Conservation (phyloP, 1,140 invertebrate species). For the Euwallacea similis region DNA sequence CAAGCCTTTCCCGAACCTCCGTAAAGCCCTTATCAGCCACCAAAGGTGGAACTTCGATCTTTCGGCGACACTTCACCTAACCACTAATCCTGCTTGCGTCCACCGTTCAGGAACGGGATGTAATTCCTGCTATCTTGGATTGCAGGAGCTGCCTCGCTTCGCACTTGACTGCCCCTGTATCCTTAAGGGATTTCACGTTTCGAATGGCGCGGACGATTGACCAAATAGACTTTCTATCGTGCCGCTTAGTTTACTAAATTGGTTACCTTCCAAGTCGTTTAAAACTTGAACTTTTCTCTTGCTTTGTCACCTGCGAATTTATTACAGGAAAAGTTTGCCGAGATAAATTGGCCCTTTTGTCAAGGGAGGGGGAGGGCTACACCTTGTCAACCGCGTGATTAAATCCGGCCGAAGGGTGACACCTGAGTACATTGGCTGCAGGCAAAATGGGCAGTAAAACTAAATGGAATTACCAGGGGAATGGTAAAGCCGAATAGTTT, state of each 20-base stretch:
- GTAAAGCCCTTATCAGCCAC: constrained; percentile 26
- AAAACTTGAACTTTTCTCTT: constrained; percentile 6
- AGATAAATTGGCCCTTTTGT: constrained; percentile 26
- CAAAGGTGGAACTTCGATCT: constrained; percentile 37
- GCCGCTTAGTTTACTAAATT: constrained; percentile 20
- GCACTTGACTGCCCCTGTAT: constrained; percentile 29
- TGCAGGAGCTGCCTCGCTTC: constrained; percentile 36
- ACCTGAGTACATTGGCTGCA: constrained; percentile 53
- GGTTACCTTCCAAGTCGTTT: constrained; percentile 13
- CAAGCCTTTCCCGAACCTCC: background rate
- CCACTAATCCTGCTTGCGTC: constrained; percentile 35
- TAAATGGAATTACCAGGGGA: constrained; percentile 50
- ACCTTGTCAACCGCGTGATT: constrained; percentile 50
- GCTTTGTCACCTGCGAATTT: background rate
- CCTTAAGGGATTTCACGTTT: constrained; percentile 34
- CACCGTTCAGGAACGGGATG: constrained; percentile 36
- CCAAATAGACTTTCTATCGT: constrained; percentile 26
- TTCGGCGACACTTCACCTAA: constrained; percentile 35
- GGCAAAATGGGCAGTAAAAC: constrained; percentile 52
- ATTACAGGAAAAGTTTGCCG: background rate
- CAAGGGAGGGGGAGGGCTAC: constrained; percentile 25
- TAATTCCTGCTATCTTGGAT: constrained; percentile 38
- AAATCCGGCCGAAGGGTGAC: constrained; percentile 51
- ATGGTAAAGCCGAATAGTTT: constrained; percentile 24
- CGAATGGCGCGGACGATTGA: constrained; percentile 33